These are phyloP conservation scores for Hylomyscus alleni DNA, from an alignment of 2,797 vertebrate species.

Conservation along the genomic window DNA sequence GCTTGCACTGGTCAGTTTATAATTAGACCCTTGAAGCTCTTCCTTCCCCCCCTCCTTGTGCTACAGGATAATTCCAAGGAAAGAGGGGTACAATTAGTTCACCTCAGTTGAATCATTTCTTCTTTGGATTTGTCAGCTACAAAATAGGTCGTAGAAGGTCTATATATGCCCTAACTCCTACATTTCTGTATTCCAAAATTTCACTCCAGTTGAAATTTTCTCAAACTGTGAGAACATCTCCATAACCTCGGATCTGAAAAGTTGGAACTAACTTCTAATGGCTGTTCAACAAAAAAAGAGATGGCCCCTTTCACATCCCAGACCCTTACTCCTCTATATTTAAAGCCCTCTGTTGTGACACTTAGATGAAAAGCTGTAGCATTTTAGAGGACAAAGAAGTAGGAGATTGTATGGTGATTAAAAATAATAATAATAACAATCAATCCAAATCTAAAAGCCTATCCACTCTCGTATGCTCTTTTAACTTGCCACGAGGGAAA, in stretches of 20 bases:
- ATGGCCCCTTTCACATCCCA: constrained; percentile 18
- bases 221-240: constrained; percentile 52
- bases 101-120: constrained; percentile 13
- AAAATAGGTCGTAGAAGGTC: constrained; percentile 57
- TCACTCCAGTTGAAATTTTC: constrained; percentile 39
- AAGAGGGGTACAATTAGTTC: constrained; percentile 23
- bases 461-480: neutral
- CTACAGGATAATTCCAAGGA: neutral
- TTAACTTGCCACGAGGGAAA: neutral
- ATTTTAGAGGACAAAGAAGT: neutral
- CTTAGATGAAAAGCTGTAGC: constrained; percentile 49
- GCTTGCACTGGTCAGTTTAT: neutral
- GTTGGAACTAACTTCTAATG: constrained; percentile 61
- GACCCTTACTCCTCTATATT: constrained; percentile 67
- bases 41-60: neutral
- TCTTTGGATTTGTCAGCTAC: constrained; percentile 21
- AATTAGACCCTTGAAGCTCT: neutral
- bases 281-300: constrained; percentile 65
- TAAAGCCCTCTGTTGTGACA: constrained; percentile 38
- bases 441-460: neutral
- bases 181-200: constrained; percentile 37
- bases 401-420: neutral
- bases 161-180: constrained; percentile 40
- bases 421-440: neutral
- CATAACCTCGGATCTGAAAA: constrained; percentile 62